Percentiles rank a stretch among this genome's conserved stretches.
phyloP scores from a whole-genome alignment of 1,140 invertebrate species.

The Thaumatotibia leucotreta region DNA sequence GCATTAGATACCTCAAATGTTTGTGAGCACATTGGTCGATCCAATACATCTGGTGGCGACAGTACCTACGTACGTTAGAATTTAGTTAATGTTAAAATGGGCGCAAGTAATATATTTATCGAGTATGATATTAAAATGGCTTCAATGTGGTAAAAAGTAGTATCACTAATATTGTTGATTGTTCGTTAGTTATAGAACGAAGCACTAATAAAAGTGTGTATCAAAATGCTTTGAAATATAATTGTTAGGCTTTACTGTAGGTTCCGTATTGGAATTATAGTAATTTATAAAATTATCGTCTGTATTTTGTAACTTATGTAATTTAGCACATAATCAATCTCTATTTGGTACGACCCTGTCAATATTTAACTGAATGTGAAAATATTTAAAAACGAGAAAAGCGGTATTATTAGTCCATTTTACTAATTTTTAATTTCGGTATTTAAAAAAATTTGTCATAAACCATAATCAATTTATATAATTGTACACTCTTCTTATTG shows the following conservation, averaged over 20 bases:
- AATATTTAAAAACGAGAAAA: no score
- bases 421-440: no score
- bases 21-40: no score
- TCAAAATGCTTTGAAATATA: neutral
- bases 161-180: neutral
- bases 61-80: no score
- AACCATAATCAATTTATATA: no score
- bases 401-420: no score
- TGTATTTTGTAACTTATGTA: neutral
- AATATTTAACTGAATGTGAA: no score
- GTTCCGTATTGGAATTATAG: neutral
- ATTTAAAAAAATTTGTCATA: no score
- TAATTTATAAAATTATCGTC: neutral
- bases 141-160: neutral
- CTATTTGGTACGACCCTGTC: neutral
- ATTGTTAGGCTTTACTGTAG: constrained; percentile 3
- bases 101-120: neutral
- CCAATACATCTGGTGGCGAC: no score
- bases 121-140: neutral
- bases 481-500: no score
- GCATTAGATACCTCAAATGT: no score
- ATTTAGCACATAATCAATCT: neutral
- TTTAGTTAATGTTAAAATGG: no score
- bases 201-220: neutral
- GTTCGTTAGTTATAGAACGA: neutral